A percentile compares a stretch with the other conserved stretches of the same genome.
Evolutionary conservation across 2,888 invertebrate species (phyloP).

Genomic region (Pterostichus niger): DNA sequence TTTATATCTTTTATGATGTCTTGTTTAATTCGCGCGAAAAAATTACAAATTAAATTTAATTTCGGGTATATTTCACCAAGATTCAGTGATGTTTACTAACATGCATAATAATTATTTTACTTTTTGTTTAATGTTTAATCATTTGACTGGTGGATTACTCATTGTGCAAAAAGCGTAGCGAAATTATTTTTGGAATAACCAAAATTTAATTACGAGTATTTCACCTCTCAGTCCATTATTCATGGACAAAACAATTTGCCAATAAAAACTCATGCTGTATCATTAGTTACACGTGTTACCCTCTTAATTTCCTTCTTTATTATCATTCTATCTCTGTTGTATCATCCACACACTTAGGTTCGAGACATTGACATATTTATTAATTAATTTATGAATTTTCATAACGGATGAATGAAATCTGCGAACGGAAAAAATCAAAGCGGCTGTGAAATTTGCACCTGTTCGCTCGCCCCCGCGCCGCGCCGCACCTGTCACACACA

Average conservation of each 20-base stretch:
- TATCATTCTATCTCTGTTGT: background rate
- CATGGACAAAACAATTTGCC: slow-evolving; percentile 29
- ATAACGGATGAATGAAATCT: slow-evolving; percentile 10
- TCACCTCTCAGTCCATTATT: background rate
- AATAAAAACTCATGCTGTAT: background rate
- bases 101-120: background rate
- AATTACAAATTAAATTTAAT: background rate
- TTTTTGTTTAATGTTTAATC: slow-evolving; percentile 1
- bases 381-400: slow-evolving; percentile 22
- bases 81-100: background rate
- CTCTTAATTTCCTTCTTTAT: background rate
- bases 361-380: slow-evolving; percentile 12
- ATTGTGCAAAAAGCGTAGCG: slow-evolving; percentile 37
- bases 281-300: slow-evolving; percentile 3
- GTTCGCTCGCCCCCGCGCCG: slow-evolving; percentile 18
- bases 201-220: slow-evolving; percentile 29
- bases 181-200: slow-evolving; percentile 45
- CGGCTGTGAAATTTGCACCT: slow-evolving; percentile 37
- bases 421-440: slow-evolving; percentile 10
- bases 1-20: slow-evolving; percentile 6
- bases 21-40: background rate
- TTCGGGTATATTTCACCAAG: slow-evolving; percentile 2
- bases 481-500: slow-evolving; percentile 39
- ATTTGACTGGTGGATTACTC: slow-evolving; percentile 18
- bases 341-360: background rate